Evolutionary conservation across 1,140 invertebrate genomes (phyloP), one percentile per base, ranked within the genome.

Genomic region (Dinoponera quadriceps): DNA sequence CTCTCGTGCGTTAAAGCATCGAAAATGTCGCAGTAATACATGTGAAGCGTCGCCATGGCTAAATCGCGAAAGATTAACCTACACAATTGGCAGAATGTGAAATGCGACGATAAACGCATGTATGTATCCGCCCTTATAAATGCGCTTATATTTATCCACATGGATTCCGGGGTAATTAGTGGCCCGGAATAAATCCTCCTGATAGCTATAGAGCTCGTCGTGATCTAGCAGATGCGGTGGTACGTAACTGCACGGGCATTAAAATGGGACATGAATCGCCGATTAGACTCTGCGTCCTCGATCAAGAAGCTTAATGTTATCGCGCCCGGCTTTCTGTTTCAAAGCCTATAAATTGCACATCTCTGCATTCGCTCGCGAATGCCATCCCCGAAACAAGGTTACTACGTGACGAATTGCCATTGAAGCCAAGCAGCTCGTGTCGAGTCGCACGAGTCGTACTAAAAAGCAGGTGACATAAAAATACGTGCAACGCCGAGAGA

Each of bases 221-320:
- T 33, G n/a, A 57, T 72, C 29, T 44, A n/a, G 14, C 20, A 44
- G n/a, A 59, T 25, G 51, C 13, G 62, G 20, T 63, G 33, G 44
- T 22, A 48, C 22, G 29, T 74, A 84, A 69, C 72, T 81, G 29
- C 27, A 65, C 11, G 68, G 69, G 33, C 38, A 84, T 81, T 75
- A 69, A 81, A 84, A 85, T 81, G 51, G 48, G 16, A 51, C 29
- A 29, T 20, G 29, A 69, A 85, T 63, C 57, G 27, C 18, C 69
- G 83, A 85, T 86, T 82, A 69, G 81, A 73, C 72, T 38, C 20
- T 3, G 13, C 11, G 13, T 44, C 13, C 69, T 60, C 49, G 49
- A 74, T 44, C 29, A 63, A 65, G 22, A 74, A 82, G 83, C 68
- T 84, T 86, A 86, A 86, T 66, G 66, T 48, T 72, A 55, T 84